Conservation (phyloP, 2,797 vertebrate species). For the Phalloptychus januarius region DNA sequence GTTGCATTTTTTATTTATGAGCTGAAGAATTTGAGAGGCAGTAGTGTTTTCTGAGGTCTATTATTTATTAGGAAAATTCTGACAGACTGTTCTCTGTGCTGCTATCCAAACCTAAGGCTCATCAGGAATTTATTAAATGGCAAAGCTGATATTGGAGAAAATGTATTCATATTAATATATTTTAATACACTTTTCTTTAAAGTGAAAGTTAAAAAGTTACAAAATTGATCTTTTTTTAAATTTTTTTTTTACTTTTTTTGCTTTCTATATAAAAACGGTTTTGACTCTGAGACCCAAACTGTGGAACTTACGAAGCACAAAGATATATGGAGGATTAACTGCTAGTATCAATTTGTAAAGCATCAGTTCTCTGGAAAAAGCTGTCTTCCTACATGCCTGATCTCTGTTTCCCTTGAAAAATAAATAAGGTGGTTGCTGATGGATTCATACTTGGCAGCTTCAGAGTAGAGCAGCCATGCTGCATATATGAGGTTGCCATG, state of each 20-base stretch:
- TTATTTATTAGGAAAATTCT: neutral
- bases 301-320: neutral
- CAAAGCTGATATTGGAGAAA: neutral
- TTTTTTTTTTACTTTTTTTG: neutral
- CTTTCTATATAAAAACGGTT: neutral
- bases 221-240: neutral
- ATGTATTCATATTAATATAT: neutral
- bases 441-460: constrained; percentile 8
- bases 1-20: neutral
- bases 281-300: neutral
- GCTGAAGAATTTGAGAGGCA: neutral
- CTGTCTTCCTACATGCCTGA: neutral
- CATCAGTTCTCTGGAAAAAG: neutral
- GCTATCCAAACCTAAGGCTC: neutral
- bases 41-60: neutral
- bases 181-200: neutral
- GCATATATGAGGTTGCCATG: constrained; percentile 55
- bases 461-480: constrained; percentile 14
- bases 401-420: neutral
- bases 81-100: neutral
- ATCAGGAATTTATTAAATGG: neutral
- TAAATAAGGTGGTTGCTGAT: constrained; percentile 16
- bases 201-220: neutral
- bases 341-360: neutral
- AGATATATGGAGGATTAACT: neutral